These are phyloP conservation scores for Otus sunia DNA, from an alignment of 2,113 vertebrate genomes.

Conservation along the genomic window DNA sequence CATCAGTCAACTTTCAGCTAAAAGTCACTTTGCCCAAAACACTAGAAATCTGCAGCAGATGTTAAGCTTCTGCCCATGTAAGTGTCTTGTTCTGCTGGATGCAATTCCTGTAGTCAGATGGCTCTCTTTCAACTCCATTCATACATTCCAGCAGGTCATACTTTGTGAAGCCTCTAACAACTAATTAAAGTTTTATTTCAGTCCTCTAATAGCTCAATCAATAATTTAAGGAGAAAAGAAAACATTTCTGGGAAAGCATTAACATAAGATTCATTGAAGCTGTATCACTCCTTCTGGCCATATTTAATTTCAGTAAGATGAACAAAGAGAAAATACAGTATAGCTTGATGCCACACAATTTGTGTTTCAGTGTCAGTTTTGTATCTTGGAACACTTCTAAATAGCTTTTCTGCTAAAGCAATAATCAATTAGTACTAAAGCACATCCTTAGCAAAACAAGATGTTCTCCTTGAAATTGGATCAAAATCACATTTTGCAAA, in stretches of 20 bases:
- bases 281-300: constrained; percentile 4
- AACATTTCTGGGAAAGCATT: constrained; percentile 79
- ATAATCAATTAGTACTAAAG: constrained; percentile 58
- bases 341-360: not conserved
- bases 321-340: not conserved
- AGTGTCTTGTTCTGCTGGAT: not conserved
- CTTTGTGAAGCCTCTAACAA: constrained; percentile 61
- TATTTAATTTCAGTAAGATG: constrained; percentile 26
- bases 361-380: not conserved
- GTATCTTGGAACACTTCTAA: constrained; percentile 27
- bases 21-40: not conserved
- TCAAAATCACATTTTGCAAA: constrained; percentile 59
- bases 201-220: constrained; percentile 72
- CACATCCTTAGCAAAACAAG: constrained; percentile 47
- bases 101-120: constrained; percentile 16
- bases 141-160: constrained; percentile 53
- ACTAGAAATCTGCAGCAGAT: not conserved
- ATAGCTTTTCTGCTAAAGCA: constrained; percentile 28
- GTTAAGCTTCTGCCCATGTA: not conserved
- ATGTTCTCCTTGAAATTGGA: constrained; percentile 56
- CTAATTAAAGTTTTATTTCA: constrained; percentile 75
- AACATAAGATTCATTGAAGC: constrained; percentile 58
- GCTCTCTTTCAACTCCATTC: constrained; percentile 30
- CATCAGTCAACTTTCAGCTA: not conserved
- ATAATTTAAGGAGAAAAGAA: constrained; percentile 77